Percentiles rank a stretch among this genome's conserved stretches.
Conservation (phyloP, 2,113 vertebrate genomes). For the Triplophysa rosa region DNA sequence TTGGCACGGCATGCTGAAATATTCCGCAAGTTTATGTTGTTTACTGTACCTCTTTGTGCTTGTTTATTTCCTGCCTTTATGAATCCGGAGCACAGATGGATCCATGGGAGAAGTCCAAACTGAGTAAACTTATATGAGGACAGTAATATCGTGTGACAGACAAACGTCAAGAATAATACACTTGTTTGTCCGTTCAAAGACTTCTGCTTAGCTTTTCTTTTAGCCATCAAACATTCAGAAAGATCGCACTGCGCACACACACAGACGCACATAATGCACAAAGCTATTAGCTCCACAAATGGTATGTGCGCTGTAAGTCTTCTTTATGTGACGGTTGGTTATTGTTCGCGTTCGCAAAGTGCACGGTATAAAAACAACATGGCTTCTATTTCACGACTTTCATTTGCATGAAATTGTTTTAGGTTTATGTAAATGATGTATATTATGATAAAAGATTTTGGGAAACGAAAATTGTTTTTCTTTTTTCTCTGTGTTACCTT, state of each 20-base stretch:
- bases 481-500: neutral
- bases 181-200: conserved; percentile 50
- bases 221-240: conserved; percentile 49
- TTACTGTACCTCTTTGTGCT: neutral
- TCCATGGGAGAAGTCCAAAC: conserved; percentile 33
- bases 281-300: conserved; percentile 21
- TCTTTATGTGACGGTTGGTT: conserved; percentile 39
- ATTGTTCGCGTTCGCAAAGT: conserved; percentile 13
- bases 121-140: conserved; percentile 52
- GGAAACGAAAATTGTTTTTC: neutral
- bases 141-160: conserved; percentile 69
- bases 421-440: too few relatives aligned
- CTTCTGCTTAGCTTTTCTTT: conserved; percentile 36
- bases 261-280: conserved; percentile 20
- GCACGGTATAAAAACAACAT: conserved; percentile 1
- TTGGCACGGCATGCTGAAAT: neutral
- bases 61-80: neutral
- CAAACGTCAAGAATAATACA: conserved; percentile 64
- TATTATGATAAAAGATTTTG: neutral
- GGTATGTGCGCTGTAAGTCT: neutral
- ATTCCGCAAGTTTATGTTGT: neutral
- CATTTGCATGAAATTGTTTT: too few relatives aligned
- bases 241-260: conserved; percentile 9
- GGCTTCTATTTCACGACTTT: conserved; percentile 12
- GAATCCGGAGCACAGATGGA: neutral